phyloP scores from a whole-genome alignment of 2,888 invertebrate species.

The Diarsia brunnea region DNA sequence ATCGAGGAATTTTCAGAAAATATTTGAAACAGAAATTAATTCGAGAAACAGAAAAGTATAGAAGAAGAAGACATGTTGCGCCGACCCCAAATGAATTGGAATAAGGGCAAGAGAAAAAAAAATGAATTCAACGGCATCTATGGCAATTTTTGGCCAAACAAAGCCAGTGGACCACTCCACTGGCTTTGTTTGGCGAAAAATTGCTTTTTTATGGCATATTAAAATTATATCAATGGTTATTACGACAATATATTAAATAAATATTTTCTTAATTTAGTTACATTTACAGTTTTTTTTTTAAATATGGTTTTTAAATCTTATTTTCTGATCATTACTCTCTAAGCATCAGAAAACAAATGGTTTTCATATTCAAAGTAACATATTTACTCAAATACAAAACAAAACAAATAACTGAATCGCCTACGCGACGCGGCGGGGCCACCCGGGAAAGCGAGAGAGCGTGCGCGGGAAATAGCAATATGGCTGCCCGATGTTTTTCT shows the following conservation, averaged over 20 bases:
- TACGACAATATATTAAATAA: neutral
- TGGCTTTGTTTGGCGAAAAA: neutral
- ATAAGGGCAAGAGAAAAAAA: no score
- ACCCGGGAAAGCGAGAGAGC: constrained; percentile 40
- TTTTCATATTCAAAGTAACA: neutral
- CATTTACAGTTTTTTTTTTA: neutral
- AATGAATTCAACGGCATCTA: no score
- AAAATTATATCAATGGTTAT: neutral
- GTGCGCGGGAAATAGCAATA: constrained; percentile 55
- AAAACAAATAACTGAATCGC: neutral
- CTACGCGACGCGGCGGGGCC: constrained; percentile 25
- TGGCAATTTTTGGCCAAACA: no score
- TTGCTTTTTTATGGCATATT: neutral
- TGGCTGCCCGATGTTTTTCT: constrained; percentile 51
- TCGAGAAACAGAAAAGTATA: no score
- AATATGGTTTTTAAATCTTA: no score
- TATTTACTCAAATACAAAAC: neutral
- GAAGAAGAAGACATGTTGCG: no score
- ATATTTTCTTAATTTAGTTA: neutral
- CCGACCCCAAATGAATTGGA: no score
- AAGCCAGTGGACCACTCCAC: no score
- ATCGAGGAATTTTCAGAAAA: neutral
- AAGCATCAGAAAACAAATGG: neutral
- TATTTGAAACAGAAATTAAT: no score
- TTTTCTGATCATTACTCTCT: neutral